Base-by-base conservation (phyloP, 1,140 invertebrate genomes). In the Cyclargus thomasi region DNA sequence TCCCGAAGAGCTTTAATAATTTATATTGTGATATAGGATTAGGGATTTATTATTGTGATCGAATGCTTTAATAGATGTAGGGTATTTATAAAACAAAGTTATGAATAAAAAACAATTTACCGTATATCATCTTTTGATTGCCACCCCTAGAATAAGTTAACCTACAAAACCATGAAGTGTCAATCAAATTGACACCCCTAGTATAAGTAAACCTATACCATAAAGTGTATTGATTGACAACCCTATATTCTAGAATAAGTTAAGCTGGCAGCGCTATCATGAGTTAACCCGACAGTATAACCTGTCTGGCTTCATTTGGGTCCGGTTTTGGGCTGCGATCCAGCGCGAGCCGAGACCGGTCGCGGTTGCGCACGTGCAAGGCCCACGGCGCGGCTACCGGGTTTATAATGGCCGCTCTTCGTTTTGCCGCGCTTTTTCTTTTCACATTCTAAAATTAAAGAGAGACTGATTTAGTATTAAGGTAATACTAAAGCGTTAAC, bases 1-100 rank as follows among this genome's bases (percentile, higher is more conserved):
- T 84, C 80, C 81, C 75, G 66, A 71, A 83, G 83, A 88, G 88
- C 88, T 90, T 90, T 90, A 88, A 88, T 18, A 77, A 77, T 75
- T 70, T 77, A 70, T 70, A 74, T 78, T 86, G 83, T 86, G 82
- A 88, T 86, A 88, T 85, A 81, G 75, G 63, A 69, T 36, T 82
- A 77, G 70, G 75, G 76, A 79, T 74, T 80, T 80, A 69, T 70
- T 53, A 76, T 80, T 82, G 80, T 88, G 81, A 83, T 88, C 75
- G 77, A 79, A 68, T 74, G 87, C 87, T 90, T 90, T 90, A 88
- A 88, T 86, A 81, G 71, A 78, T 78, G 79, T 84, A 82, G 80
- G 73, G 21, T 65, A 57, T 29, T 65, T 65, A 65, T 65, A 29
- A 65, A 53, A 64, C n/a, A 57, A 35, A 11, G 53, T 65, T 20